Evolutionary conservation across 2,888 invertebrate species (phyloP).

Genomic region (Campopleginae sp.): DNA sequence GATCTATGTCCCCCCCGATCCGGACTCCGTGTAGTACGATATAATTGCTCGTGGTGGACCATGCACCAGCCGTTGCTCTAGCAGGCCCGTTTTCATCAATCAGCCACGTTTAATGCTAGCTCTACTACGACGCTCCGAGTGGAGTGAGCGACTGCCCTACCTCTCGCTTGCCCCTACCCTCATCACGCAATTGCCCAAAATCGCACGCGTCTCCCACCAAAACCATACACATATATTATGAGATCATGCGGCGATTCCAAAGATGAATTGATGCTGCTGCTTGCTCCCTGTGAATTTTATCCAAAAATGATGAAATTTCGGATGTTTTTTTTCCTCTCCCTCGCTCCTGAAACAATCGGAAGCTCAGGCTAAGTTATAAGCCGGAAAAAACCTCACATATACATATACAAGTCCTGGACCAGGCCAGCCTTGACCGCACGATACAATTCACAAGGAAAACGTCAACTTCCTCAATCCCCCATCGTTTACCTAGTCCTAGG

Average conservation of each 20-base stretch:
- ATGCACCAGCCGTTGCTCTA: conserved; percentile 77
- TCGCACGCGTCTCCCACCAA: conserved; percentile 51
- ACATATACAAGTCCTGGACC: not conserved
- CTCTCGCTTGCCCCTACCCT: conserved; percentile 1
- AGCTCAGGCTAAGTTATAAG: not conserved
- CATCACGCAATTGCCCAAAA: conserved; percentile 61
- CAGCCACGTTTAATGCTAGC: conserved; percentile 81
- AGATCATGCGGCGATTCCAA: conserved; percentile 64
- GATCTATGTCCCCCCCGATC: conserved; percentile 81
- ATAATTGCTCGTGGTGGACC: conserved; percentile 81
- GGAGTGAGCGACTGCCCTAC: conserved; percentile 52
- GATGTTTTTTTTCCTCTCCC: not conserved
- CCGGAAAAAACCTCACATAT: not conserved
- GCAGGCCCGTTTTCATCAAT: conserved; percentile 82
- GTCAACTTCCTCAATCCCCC: conserved; percentile 41
- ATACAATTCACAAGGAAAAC: conserved; percentile 21
- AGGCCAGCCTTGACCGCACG: conserved; percentile 17
- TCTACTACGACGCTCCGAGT: conserved; percentile 55
- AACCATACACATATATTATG: conserved; percentile 65
- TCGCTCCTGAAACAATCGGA: not conserved
- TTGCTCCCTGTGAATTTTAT: not conserved
- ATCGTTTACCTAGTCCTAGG: conserved; percentile 50
- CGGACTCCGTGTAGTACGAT: conserved; percentile 79
- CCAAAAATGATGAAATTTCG: too few species aligned
- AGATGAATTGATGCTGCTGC: conserved; percentile 53